A percentile compares a stretch with the other conserved stretches of the same genome.
These are phyloP conservation scores for Typhlichthys eigenmanni DNA, from an alignment of 2,797 vertebrate genomes.

Conservation along the genomic window DNA sequence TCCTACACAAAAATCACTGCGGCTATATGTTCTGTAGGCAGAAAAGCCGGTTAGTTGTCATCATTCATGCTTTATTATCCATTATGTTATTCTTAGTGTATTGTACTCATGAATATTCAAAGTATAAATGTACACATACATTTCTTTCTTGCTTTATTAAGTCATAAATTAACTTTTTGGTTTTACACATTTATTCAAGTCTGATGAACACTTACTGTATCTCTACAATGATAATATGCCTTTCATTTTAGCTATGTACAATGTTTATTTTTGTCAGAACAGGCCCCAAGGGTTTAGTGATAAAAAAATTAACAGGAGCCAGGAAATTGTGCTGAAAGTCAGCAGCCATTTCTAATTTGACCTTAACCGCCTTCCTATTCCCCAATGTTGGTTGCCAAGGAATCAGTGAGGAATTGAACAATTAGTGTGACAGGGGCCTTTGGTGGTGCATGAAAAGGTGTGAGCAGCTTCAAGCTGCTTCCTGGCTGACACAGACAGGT, in stretches of 20 bases:
- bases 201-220: constrained; percentile 3
- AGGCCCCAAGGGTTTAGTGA: constrained; percentile 15
- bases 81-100: constrained; percentile 12
- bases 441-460: constrained; percentile 49
- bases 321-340: constrained; percentile 26
- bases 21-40: constrained; percentile 12
- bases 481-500: constrained; percentile 67
- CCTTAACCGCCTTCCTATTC: constrained; percentile 47
- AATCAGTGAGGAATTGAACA: constrained; percentile 60
- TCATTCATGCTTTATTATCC: constrained; percentile 20
- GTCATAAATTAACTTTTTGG: neutral
- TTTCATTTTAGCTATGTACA: neutral
- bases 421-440: constrained; percentile 58
- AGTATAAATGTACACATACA: neutral
- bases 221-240: neutral
- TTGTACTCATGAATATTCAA: constrained; percentile 46
- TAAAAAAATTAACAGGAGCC: neutral
- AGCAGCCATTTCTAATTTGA: constrained; percentile 50
- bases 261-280: constrained; percentile 4
- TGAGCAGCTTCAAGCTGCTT: constrained; percentile 55
- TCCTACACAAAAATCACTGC: neutral
- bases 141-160: no score
- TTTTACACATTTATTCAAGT: neutral
- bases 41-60: constrained; percentile 17
- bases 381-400: constrained; percentile 42